Percentiles rank a stretch among this genome's conserved stretches.
Conservation (phyloP, 1,140 invertebrate genomes). For the Musca domestica region DNA sequence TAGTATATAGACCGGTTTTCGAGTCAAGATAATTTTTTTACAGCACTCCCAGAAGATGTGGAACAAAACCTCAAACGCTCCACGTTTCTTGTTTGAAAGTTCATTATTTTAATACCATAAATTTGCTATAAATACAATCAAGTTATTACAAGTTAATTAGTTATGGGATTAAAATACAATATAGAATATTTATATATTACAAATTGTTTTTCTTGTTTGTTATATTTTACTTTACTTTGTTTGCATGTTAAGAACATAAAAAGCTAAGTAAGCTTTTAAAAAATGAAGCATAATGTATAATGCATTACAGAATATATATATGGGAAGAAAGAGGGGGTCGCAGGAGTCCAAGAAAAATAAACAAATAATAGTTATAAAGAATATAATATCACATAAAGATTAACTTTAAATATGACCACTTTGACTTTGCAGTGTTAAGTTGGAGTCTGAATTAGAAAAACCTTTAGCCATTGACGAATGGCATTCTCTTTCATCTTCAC, state of each 20-base stretch:
- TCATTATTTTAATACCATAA: not conserved
- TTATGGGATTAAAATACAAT: constrained; percentile 19
- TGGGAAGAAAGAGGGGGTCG: no score
- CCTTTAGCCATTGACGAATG: constrained; percentile 34
- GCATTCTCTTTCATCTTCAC: constrained; percentile 40
- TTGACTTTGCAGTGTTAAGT: constrained; percentile 17
- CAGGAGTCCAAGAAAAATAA: not conserved
- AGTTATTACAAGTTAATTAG: constrained; percentile 3
- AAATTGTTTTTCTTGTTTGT: not conserved
- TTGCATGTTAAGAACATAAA: constrained; percentile 16
- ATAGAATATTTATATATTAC: constrained; percentile 9
- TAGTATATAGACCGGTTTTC: no score
- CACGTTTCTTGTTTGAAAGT: no score
- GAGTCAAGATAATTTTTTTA: no score
- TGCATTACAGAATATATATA: no score
- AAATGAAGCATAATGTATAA: not conserved
- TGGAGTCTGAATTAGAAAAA: constrained; percentile 49
- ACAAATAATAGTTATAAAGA: not conserved
- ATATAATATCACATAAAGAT: constrained; percentile 15
- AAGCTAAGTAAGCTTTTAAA: not conserved
- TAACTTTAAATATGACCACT: constrained; percentile 9
- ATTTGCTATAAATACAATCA: constrained; percentile 19
- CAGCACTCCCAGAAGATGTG: no score
- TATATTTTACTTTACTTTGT: not conserved
- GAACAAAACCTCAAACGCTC: no score